A percentile compares a stretch with the other conserved stretches of the same genome.
Conservation (phyloP, 2,797 vertebrate genomes). For the Muraenolepis orangiensis region DNA sequence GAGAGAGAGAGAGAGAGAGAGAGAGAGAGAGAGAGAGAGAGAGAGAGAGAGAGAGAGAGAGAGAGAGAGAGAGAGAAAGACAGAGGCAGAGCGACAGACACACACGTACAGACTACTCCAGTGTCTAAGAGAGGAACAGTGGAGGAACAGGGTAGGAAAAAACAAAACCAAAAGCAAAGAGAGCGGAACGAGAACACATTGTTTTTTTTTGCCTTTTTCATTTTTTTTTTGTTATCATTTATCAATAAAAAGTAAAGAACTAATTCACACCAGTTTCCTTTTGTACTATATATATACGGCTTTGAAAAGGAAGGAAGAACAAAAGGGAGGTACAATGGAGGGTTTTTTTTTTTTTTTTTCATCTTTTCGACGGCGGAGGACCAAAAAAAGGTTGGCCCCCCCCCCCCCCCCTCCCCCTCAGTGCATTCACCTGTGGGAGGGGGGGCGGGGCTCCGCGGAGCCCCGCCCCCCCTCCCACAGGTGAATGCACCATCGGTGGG, state of each 20-base stretch:
- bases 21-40: constrained; percentile 61
- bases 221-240: constrained; percentile 71
- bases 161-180: constrained; percentile 62
- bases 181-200: constrained; percentile 69
- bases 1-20: constrained; percentile 47
- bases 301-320: constrained; percentile 71
- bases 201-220: constrained; percentile 75
- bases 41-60: constrained; percentile 23
- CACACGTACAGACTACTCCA: constrained; percentile 75
- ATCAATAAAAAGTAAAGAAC: constrained; percentile 79
- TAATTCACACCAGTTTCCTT: constrained; percentile 88
- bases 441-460: too few species aligned
- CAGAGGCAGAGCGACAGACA: constrained; percentile 60
- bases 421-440: too few species aligned
- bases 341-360: constrained; percentile 41
- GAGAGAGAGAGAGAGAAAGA: constrained; percentile 37
- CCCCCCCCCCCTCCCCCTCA: constrained; percentile 16
- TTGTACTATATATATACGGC: constrained; percentile 82
- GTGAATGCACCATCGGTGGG: too few species aligned
- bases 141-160: constrained; percentile 50
- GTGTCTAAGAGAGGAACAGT: constrained; percentile 68
- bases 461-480: too few species aligned
- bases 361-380: constrained; percentile 31
- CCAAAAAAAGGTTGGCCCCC: constrained; percentile 43
- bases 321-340: constrained; percentile 59